Base-by-base conservation (phyloP, 2,113 vertebrate species). In the Bufo gargarizans region DNA sequence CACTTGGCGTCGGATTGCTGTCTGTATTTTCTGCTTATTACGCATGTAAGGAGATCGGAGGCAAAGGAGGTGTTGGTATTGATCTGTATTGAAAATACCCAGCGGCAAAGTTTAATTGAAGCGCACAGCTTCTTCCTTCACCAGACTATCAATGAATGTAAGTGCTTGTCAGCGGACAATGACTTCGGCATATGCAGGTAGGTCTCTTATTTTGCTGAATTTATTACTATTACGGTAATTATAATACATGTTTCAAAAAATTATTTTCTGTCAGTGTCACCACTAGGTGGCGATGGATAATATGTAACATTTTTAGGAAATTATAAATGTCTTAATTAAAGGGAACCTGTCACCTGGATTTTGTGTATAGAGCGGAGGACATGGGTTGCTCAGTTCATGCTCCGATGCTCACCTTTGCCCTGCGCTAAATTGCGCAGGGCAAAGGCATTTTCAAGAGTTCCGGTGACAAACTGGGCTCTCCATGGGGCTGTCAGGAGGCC, bases 31-130 rank as follows among this genome's bases (percentile, higher is more conserved):
- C 71, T 56, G 63, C 77, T 87, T 80, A 55, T 86, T 55, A 33
- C 45, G 50, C 53, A 47, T 45, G 43, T n/a, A n/a, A 3, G 45
- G 53, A 22, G 74, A 77, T 63, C 33, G 74, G 55, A 7, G 56
- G 61, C 74, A 67, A 16, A 71, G 65, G 33, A 53, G 63, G 14
- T 12, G 76, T 20, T 55, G 2, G 47, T 81, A 87, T 87, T 33
- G 86, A 87, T 87, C 77, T 16, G 33, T 87, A 79, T 58, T 81
- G 86, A 59, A 81, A 77, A 78, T 61, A 11, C 74, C 84, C 74
- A 33, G 55, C 55, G 65, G 72, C 74, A 77, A 86, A 78, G 58
- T 86, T 77, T 65, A 77, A 78, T 86, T 86, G 58, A 86, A 78
- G 58, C 4, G 19, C 74, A 63, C 85, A 77, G 58, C 53, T 77